Conservation (phyloP, 2,888 invertebrate genomes). For the Drosophila merina region DNA sequence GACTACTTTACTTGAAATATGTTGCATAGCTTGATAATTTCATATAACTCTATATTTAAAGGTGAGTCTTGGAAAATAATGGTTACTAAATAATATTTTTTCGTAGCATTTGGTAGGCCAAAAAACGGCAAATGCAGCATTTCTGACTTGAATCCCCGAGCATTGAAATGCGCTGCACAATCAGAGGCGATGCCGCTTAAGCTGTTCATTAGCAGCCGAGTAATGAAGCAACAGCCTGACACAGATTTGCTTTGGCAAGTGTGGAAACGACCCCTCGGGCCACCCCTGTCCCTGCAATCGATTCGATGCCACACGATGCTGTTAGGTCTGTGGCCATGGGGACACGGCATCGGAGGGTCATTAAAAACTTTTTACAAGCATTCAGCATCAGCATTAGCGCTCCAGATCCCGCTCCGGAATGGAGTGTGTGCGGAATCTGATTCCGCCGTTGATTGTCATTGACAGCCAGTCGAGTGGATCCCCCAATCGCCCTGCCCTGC, state of each 20-base stretch:
- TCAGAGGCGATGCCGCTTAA: conserved; percentile 33
- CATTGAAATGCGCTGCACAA: conserved; percentile 41
- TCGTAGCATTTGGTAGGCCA: not conserved
- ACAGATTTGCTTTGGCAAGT: conserved; percentile 53
- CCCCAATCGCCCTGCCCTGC: not conserved
- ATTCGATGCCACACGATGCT: conserved; percentile 12
- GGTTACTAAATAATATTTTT: not conserved
- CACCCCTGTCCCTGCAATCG: not conserved
- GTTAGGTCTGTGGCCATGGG: conserved; percentile 36
- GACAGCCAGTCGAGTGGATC: conserved; percentile 39
- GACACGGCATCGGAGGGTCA: conserved; percentile 41
- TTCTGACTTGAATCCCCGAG: conserved; percentile 19
- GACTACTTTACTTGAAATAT: not conserved
- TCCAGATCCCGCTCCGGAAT: conserved; percentile 38
- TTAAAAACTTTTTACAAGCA: conserved; percentile 68
- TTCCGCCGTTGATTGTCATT: conserved; percentile 54
- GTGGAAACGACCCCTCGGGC: conserved; percentile 25
- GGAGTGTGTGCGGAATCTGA: conserved; percentile 28
- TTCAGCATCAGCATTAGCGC: conserved; percentile 64
- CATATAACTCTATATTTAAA: no score
- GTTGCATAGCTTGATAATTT: no score
- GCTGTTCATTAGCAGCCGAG: conserved; percentile 54
- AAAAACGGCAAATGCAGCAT: conserved; percentile 5
- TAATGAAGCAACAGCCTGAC: conserved; percentile 45
- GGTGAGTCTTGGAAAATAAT: no score